Conservation (phyloP, 2,888 invertebrate genomes). For the Polydrusus tereticollis region DNA sequence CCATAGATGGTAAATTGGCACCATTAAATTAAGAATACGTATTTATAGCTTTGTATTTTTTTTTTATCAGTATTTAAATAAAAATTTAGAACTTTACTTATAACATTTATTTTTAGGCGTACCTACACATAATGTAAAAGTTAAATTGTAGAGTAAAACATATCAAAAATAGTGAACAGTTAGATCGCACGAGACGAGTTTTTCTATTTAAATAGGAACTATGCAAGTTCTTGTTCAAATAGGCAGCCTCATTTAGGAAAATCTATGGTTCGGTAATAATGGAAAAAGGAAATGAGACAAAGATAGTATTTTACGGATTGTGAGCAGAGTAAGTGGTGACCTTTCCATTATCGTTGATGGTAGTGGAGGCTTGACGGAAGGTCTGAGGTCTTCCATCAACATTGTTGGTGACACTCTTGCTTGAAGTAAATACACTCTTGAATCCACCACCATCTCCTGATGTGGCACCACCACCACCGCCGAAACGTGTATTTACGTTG, state of each 20-base stretch:
- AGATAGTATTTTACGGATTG: slow-evolving; percentile 61
- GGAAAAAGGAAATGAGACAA: neutral
- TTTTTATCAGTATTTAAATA: neutral
- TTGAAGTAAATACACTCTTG: slow-evolving; percentile 75
- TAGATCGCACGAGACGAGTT: neutral
- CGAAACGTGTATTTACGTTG: slow-evolving; percentile 68
- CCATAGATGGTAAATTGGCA: slow-evolving; percentile 22
- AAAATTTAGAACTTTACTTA: neutral
- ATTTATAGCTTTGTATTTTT: too few species aligned
- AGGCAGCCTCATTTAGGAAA: neutral
- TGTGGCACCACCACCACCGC: slow-evolving; percentile 56
- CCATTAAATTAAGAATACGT: slow-evolving; percentile 4
- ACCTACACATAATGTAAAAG: neutral
- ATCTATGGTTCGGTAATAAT: neutral
- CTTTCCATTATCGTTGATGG: slow-evolving; percentile 81
- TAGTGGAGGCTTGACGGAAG: slow-evolving; percentile 74
- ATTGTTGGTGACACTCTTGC: slow-evolving; percentile 72
- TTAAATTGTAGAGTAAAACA: neutral
- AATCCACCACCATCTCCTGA: slow-evolving; percentile 60
- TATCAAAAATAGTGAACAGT: neutral
- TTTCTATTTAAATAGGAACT: neutral
- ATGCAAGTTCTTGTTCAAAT: neutral
- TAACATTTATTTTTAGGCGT: neutral
- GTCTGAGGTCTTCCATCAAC: slow-evolving; percentile 72
- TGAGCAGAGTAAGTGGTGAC: slow-evolving; percentile 73